A percentile compares a stretch with the other conserved stretches of the same genome.
Conservation (phyloP, 2,797 vertebrate species). For the Acanthis flammea region DNA sequence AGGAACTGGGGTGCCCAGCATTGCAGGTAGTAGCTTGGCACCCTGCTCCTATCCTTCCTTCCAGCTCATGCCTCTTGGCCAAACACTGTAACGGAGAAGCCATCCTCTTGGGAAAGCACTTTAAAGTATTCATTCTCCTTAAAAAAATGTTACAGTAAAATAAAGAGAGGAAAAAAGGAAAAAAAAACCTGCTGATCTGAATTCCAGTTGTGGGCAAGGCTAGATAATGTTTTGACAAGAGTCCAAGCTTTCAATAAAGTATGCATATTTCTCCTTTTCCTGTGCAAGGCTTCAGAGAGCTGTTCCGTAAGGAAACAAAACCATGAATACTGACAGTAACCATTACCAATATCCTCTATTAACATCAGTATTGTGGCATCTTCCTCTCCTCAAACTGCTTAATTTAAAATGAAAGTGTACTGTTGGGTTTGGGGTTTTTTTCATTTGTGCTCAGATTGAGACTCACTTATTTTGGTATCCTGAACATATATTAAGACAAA, state of each 20-base stretch:
- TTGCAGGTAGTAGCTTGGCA: background rate
- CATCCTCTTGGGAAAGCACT: background rate
- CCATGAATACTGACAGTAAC: background rate
- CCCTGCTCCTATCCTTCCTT: background rate
- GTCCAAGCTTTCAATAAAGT: conserved; percentile 23
- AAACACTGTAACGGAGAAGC: accelerated
- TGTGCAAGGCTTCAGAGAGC: background rate
- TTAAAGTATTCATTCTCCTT: background rate
- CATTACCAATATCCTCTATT: background rate
- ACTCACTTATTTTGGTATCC: background rate
- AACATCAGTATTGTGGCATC: background rate
- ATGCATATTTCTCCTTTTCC: background rate
- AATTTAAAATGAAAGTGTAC: background rate
- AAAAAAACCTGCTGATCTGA: background rate
- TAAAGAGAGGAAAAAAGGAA: background rate
- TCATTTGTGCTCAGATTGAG: background rate
- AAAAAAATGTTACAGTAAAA: background rate
- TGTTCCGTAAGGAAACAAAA: background rate
- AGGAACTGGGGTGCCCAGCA: accelerated
- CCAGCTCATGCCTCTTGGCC: background rate
- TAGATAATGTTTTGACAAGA: conserved; percentile 34
- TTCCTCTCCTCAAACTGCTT: background rate
- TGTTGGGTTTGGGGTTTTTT: background rate
- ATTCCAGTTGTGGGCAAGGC: conserved; percentile 47
- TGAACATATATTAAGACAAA: background rate